Base-by-base conservation (phyloP, 2,797 vertebrate species). In the Adrianichthys oophorus region DNA sequence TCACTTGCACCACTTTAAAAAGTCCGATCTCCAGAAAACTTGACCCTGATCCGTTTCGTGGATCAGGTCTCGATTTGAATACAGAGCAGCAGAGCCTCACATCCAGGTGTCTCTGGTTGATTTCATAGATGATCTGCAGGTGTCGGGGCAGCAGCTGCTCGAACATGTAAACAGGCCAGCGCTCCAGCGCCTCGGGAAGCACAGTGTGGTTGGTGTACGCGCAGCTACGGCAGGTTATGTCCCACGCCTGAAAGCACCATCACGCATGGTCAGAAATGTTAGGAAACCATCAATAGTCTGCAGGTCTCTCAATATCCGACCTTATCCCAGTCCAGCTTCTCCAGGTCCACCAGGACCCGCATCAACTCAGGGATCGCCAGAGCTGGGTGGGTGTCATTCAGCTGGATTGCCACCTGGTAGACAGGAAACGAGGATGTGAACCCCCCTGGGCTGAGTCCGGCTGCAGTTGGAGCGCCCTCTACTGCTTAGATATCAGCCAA, bases 121-220 rank as follows among this genome's bases (percentile, higher is more conserved):
- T 93, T 49, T 93, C 88, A 0, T 94, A 95, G 82, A 96, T 87
- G 79, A 96, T 94, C 60, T 92, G 85, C 17, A 96, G 84, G 73
- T 96, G 95, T 41, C 94, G 78, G 0, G 94, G 94, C 67, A 96
- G 89, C 61, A 96, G 90, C 45, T 90, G 91, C 74, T 95, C 92
- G 45, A 96, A 95, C 92, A 96, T 83, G 62, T 88, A 77, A 40
- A 95, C 89, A 0, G 94, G 94, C 94, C 95, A 96, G 46, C 93
- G 92, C 70, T 95, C 95, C 84, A 96, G 78, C 32, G 94, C 95
- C 73, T 96, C 95, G 0, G 95, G 94, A 48, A 96, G 87, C 60
- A 96, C 93, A 0, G 94, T 96, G 84, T 96, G 94, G 85, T 95
- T 96, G 76, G 94, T 95, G 70, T 96, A 96, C 0, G 94, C 94